Conservation (phyloP, 53 echinoderm and acorn worm species). For the Astropecten irregularis region DNA sequence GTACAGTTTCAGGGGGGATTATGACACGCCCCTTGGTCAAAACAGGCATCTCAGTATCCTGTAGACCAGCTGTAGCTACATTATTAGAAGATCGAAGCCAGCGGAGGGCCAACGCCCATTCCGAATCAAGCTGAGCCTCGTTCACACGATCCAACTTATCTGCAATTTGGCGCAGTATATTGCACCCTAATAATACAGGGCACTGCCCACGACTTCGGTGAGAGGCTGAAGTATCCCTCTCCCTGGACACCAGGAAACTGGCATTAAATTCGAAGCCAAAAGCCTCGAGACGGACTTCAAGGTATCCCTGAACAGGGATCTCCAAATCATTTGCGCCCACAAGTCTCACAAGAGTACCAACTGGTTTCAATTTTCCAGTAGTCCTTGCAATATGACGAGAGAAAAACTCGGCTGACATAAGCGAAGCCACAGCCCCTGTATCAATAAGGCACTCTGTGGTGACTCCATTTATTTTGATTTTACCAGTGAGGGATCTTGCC, state of each 20-base stretch:
- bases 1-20: neutral
- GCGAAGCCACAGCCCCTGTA: conserved; percentile 7
- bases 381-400: neutral
- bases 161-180: conserved; percentile 7
- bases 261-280: neutral
- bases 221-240: neutral
- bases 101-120: neutral
- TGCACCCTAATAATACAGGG: conserved; percentile 46
- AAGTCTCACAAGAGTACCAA: neutral
- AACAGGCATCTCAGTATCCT: neutral
- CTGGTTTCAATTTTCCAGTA: neutral
- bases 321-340: conserved; percentile 8
- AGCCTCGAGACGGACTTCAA: neutral
- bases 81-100: neutral
- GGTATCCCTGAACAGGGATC: conserved; percentile 13
- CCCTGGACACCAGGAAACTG: conserved; percentile 30
- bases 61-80: neutral
- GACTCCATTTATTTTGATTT: neutral
- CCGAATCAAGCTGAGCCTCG: neutral
- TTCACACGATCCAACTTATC: neutral
- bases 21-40: neutral
- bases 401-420: neutral
- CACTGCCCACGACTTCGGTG: neutral
- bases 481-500: neutral
- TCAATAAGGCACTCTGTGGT: neutral